Percentiles rank a stretch among this genome's conserved stretches.
These are phyloP conservation scores for Calidris pugnax DNA, from an alignment of 2,113 vertebrate genomes.

Conservation along the genomic window DNA sequence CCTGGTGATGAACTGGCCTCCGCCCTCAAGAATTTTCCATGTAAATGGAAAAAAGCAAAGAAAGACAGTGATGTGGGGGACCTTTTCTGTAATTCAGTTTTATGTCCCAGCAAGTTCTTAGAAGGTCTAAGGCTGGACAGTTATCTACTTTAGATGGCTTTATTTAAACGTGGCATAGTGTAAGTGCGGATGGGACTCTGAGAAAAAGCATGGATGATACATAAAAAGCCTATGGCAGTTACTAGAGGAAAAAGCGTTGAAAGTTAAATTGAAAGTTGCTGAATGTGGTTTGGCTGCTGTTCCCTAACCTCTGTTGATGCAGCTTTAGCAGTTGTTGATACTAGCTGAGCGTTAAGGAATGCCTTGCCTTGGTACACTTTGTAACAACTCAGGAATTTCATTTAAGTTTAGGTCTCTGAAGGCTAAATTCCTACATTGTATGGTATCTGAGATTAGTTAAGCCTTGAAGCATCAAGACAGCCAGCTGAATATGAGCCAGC, in stretches of 20 bases:
- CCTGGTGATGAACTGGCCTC: background rate
- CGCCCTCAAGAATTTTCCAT: background rate
- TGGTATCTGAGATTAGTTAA: background rate
- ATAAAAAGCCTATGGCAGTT: background rate
- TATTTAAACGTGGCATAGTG: background rate
- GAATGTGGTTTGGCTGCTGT: background rate
- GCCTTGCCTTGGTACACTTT: background rate
- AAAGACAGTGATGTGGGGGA: no score
- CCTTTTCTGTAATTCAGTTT: background rate
- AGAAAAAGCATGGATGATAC: background rate
- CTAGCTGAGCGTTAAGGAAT: background rate
- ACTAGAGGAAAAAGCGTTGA: background rate
- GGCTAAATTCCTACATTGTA: background rate
- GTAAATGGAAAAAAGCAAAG: background rate
- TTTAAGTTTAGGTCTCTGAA: background rate
- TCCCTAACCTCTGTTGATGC: background rate
- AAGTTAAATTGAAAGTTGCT: background rate
- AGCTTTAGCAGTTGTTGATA: background rate
- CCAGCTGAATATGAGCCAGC: background rate
- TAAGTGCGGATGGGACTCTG: background rate
- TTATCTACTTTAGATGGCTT: background rate
- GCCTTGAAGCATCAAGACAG: background rate
- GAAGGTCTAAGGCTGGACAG: background rate
- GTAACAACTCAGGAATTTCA: background rate
- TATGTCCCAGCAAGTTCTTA: background rate